phyloP scores from a whole-genome alignment of 2,797 vertebrate species.

The Mastacembelus armatus region DNA sequence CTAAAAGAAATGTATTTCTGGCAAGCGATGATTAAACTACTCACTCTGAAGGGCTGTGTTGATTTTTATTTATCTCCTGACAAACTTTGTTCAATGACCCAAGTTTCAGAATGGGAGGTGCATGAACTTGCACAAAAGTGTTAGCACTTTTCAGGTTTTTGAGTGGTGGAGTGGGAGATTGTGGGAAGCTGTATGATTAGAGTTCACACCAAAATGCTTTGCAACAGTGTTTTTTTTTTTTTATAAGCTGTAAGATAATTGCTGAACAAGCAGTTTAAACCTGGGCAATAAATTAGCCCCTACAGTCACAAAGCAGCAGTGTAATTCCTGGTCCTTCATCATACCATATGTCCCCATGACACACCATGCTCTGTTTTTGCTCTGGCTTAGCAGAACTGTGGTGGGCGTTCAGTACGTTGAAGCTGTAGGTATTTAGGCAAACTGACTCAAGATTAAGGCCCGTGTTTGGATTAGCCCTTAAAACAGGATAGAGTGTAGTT shows the following conservation, averaged over 20 bases:
- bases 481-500: background rate
- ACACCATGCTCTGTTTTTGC: too few species aligned
- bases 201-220: conserved; percentile 3
- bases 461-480: background rate
- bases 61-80: conserved; percentile 60
- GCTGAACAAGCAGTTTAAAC: conserved; percentile 3
- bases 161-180: background rate
- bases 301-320: background rate
- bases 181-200: background rate
- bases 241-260: conserved; percentile 13
- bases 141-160: conserved; percentile 7
- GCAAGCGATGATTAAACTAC: conserved; percentile 50
- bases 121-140: conserved; percentile 21
- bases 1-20: conserved; percentile 60
- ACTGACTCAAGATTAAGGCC: background rate
- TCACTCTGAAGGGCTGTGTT: conserved; percentile 31
- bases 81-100: conserved; percentile 52
- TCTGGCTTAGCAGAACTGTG: too few species aligned
- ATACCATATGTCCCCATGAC: too few species aligned
- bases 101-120: conserved; percentile 26
- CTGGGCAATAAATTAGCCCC: background rate
- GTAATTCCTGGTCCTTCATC: background rate
- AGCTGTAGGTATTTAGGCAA: too few species aligned
- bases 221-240: background rate
- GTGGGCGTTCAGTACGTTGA: too few species aligned